Percentiles rank a stretch among this genome's conserved stretches.
Conservation (phyloP, 2,113 vertebrate species). For the Daphoenositta chrysoptera region DNA sequence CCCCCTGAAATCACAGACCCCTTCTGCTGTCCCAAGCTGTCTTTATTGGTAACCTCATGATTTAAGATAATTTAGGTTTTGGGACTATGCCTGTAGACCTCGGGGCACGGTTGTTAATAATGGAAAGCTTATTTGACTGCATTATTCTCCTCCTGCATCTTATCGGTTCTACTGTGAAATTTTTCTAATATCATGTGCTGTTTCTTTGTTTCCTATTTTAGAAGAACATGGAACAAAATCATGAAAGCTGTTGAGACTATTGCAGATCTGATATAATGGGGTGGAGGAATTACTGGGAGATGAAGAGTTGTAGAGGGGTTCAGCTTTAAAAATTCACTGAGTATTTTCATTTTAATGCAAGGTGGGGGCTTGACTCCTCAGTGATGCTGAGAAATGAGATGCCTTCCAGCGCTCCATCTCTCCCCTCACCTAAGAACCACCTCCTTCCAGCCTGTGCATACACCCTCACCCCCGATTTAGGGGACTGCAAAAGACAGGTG, state of each 20-base stretch:
- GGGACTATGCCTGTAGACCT: conserved; percentile 39
- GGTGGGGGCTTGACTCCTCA: neutral
- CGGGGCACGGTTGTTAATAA: conserved; percentile 49
- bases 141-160: conserved; percentile 37
- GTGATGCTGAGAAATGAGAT: neutral
- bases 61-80: conserved; percentile 14
- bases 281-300: neutral
- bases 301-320: neutral
- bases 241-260: neutral
- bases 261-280: neutral
- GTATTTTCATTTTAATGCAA: neutral
- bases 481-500: neutral
- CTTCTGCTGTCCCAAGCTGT: conserved; percentile 31
- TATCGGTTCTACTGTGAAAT: conserved; percentile 38
- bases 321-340: neutral
- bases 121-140: conserved; percentile 54
- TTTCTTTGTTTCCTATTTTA: conserved; percentile 39
- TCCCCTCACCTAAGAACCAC: neutral
- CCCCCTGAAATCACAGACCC: conserved; percentile 61
- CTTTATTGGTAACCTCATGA: conserved; percentile 35
- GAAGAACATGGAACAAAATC: neutral
- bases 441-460: neutral
- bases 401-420: neutral
- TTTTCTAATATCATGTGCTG: neutral
- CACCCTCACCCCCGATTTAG: neutral